A percentile compares a stretch with the other conserved stretches of the same genome.
Conservation (phyloP, 2,888 invertebrate species). For the Endotricha flammealis region DNA sequence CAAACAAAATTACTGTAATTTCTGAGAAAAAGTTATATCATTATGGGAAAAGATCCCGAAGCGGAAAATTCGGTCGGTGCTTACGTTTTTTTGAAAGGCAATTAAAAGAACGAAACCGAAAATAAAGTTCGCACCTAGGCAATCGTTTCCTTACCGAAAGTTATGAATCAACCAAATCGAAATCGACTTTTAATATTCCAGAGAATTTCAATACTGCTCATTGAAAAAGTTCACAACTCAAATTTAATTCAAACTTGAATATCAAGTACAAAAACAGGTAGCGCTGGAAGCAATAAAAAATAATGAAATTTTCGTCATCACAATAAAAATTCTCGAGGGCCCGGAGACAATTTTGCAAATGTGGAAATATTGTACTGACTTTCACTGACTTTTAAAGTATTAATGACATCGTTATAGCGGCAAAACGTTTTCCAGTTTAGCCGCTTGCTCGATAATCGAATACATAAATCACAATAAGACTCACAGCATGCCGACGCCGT, state of each 20-base stretch:
- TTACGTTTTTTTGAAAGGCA: background rate
- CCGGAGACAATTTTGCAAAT: background rate
- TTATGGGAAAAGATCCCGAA: too few species aligned
- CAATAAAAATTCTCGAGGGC: background rate
- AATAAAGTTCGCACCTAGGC: slow-evolving; percentile 7
- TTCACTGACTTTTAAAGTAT: slow-evolving; percentile 45
- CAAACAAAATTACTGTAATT: too few species aligned
- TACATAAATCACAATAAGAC: slow-evolving; percentile 62
- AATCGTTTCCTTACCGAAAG: slow-evolving; percentile 8
- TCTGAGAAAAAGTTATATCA: too few species aligned
- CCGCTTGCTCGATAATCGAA: slow-evolving; percentile 58
- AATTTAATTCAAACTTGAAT: slow-evolving; percentile 5
- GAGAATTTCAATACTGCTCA: slow-evolving; percentile 7
- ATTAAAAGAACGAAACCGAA: background rate
- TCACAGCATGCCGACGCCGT: slow-evolving; percentile 49
- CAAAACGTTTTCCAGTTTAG: slow-evolving; percentile 50
- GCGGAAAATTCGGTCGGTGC: background rate
- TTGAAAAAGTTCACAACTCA: slow-evolving; percentile 7
- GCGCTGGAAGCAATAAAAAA: slow-evolving; percentile 2
- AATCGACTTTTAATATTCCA: slow-evolving; percentile 5
- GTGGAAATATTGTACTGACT: slow-evolving; percentile 24
- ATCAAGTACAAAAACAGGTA: slow-evolving; percentile 7
- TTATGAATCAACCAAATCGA: slow-evolving; percentile 8
- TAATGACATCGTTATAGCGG: slow-evolving; percentile 48
- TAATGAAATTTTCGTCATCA: background rate